A percentile compares a stretch with the other conserved stretches of the same genome.
These are phyloP conservation scores for Oscheius sp. DNA, from an alignment of 2,888 invertebrate species.

Conservation along the genomic window DNA sequence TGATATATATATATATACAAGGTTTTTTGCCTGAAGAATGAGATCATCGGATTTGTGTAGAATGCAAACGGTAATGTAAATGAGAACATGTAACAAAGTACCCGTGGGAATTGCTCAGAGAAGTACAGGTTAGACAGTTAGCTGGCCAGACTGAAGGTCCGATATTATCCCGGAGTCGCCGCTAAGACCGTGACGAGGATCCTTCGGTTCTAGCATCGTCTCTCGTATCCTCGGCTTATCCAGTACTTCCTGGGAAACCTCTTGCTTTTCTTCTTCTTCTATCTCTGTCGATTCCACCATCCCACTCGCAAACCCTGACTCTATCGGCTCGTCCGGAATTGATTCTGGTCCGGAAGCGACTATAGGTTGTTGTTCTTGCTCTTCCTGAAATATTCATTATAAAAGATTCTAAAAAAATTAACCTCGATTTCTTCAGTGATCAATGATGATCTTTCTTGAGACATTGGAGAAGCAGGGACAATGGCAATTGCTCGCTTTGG, in stretches of 20 bases:
- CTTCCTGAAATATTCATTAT: constrained; percentile 3
- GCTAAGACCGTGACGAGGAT: constrained; percentile 17
- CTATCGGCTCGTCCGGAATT: constrained; percentile 23
- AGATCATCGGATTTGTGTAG: not conserved
- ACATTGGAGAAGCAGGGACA: not conserved
- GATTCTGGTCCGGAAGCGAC: not conserved
- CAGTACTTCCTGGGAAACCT: not conserved
- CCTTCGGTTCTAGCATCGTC: constrained; percentile 8
- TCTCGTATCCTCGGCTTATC: constrained; percentile 23
- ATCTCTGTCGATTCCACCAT: constrained; percentile 2
- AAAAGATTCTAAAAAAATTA: not conserved
- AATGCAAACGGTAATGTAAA: not conserved
- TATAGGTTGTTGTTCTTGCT: not conserved
- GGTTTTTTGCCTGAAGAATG: not conserved
- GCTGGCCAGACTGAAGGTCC: not conserved
- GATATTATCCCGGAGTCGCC: constrained; percentile 15
- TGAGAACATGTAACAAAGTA: constrained; percentile 1
- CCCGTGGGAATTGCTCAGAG: not conserved
- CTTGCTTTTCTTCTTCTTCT: not conserved
- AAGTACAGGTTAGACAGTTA: constrained; percentile 10
- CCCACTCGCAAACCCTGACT: constrained; percentile 11
- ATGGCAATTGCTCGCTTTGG: not conserved
- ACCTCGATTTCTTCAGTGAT: not conserved
- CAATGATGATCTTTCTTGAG: not conserved
- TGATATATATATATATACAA: not conserved